These are phyloP conservation scores for Monoplex corrugatus DNA, from an alignment of 2,888 invertebrate genomes.

Conservation along the genomic window DNA sequence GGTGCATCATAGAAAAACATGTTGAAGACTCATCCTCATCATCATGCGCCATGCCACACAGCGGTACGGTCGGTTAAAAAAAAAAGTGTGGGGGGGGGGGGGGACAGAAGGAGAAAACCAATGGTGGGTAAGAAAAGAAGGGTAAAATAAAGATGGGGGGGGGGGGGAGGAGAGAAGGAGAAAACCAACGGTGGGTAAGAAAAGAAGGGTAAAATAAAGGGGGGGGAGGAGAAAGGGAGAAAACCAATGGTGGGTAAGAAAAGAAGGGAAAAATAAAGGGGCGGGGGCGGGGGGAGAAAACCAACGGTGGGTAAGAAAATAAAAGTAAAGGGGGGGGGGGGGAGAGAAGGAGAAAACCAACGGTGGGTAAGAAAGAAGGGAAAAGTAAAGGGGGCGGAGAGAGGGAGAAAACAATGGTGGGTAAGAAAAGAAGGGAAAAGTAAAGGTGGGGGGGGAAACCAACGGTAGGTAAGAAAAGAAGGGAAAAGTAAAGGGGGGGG, in stretches of 20 bases:
- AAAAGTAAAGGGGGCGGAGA: too few relatives aligned
- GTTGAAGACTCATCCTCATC: not conserved
- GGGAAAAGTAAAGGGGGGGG: too few relatives aligned
- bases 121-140: not conserved
- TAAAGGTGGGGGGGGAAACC: too few relatives aligned
- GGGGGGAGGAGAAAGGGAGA: not conserved
- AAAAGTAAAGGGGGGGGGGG: too few relatives aligned
- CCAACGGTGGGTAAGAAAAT: too few relatives aligned
- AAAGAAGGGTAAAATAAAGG: not conserved
- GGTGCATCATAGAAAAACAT: not conserved
- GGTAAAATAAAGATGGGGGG: not conserved
- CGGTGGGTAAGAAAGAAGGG: too few relatives aligned
- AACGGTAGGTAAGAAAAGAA: too few relatives aligned
- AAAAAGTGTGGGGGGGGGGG: not conserved
- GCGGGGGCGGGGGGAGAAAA: not conserved
- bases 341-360: too few relatives aligned
- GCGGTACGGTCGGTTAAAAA: not conserved
- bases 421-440: too few relatives aligned
- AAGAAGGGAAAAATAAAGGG: not conserved
- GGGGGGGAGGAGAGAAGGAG: not conserved
- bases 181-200: not conserved
- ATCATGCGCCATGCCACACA: not conserved
- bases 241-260: not conserved
- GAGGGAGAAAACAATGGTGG: too few relatives aligned
- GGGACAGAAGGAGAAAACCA: not conserved